Percentiles rank a stretch among this genome's conserved stretches.
Conservation (phyloP, 2,888 invertebrate species). For the Campoplex nolae region DNA sequence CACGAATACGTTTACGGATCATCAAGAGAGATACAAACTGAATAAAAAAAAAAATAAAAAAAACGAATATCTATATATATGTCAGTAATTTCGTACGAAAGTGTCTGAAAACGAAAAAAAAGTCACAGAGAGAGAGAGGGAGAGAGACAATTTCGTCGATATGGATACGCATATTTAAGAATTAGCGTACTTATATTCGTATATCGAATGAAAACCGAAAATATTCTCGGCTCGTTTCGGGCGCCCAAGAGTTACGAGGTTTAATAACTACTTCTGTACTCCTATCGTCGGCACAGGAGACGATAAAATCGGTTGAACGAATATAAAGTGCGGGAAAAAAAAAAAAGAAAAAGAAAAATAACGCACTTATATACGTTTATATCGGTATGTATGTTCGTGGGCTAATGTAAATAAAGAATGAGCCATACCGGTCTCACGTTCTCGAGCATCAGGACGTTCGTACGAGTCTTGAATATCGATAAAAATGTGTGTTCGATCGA, state of each 20-base stretch:
- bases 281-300: conserved; percentile 53
- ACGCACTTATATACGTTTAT: conserved; percentile 20
- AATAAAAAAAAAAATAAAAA: not conserved
- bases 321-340: conserved; percentile 40
- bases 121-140: not conserved
- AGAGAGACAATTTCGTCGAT: conserved; percentile 2
- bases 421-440: conserved; percentile 61
- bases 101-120: conserved; percentile 35
- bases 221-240: conserved; percentile 24
- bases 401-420: conserved; percentile 39
- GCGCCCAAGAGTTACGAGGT: conserved; percentile 60
- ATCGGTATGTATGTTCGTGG: conserved; percentile 36
- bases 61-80: conserved; percentile 16
- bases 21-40: conserved; percentile 28
- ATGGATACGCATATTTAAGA: conserved; percentile 33
- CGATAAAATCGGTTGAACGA: conserved; percentile 63
- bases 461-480: conserved; percentile 68
- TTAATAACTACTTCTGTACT: conserved; percentile 65
- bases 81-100: conserved; percentile 48
- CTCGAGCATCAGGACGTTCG: conserved; percentile 62
- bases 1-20: conserved; percentile 23
- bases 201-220: conserved; percentile 40
- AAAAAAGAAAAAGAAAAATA: not conserved
- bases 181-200: conserved; percentile 16
- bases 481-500: conserved; percentile 54